Conservation (phyloP, 2,113 vertebrate species). For the Vombatus ursinus region DNA sequence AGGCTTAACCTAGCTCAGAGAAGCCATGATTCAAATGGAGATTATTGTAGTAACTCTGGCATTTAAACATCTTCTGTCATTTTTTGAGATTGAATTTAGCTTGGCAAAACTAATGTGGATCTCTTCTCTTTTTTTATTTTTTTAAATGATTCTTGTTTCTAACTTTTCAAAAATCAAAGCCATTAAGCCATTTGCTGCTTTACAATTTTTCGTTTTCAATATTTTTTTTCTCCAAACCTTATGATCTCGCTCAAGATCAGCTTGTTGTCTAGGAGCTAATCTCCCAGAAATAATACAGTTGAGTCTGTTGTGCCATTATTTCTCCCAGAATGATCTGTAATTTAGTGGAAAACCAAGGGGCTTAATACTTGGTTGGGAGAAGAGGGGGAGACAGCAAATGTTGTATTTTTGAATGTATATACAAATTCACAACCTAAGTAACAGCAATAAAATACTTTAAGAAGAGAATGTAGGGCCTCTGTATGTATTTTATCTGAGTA, state of each 20-base stretch:
- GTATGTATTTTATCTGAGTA: conserved; percentile 68
- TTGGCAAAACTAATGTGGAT: conserved; percentile 80
- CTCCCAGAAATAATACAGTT: conserved; percentile 61
- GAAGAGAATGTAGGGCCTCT: conserved; percentile 61
- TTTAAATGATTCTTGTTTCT: conserved; percentile 77
- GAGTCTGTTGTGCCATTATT: conserved; percentile 69
- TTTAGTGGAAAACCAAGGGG: conserved; percentile 57
- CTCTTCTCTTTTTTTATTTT: conserved; percentile 66
- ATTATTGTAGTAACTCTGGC: conserved; percentile 85
- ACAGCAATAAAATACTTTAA: conserved; percentile 53
- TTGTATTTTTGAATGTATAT: conserved; percentile 70
- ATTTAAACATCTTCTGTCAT: conserved; percentile 84
- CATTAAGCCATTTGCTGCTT: conserved; percentile 76
- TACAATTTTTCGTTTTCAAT: conserved; percentile 69
- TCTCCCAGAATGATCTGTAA: conserved; percentile 69
- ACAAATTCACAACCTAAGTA: conserved; percentile 66
- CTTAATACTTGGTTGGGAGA: conserved; percentile 61
- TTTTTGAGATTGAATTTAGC: conserved; percentile 82
- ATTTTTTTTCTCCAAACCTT: conserved; percentile 69
- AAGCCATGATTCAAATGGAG: conserved; percentile 84
- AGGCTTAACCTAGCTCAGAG: conserved; percentile 84
- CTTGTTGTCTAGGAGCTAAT: conserved; percentile 72
- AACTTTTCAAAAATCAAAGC: conserved; percentile 80
- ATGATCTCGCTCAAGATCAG: conserved; percentile 73
- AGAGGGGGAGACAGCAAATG: conserved; percentile 41